phyloP scores from a whole-genome alignment of 2,797 vertebrate species.

The Gobio occitaniae region DNA sequence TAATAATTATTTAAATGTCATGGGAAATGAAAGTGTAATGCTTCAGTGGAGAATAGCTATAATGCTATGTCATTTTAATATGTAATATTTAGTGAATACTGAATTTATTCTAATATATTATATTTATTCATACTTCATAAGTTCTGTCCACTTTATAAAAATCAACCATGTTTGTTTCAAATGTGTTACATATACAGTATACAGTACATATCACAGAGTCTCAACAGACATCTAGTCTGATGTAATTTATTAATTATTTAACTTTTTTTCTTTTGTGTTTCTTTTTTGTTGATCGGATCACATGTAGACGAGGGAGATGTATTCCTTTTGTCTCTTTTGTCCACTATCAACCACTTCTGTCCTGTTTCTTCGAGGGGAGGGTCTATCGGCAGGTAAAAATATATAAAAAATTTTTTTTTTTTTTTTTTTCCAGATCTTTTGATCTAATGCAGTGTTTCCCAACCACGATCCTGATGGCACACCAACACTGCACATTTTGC shows the following conservation, averaged over 20 bases:
- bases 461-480: too few relatives aligned
- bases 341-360: too few relatives aligned
- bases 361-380: too few relatives aligned
- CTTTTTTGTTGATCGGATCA: background rate
- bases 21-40: background rate
- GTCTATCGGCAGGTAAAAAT: too few relatives aligned
- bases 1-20: background rate
- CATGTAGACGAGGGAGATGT: too few relatives aligned
- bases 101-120: background rate
- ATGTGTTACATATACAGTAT: background rate
- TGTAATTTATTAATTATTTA: background rate
- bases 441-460: too few relatives aligned
- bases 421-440: background rate
- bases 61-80: background rate
- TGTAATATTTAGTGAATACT: background rate
- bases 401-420: too few relatives aligned
- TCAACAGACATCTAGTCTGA: background rate
- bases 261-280: background rate
- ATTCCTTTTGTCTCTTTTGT: too few relatives aligned
- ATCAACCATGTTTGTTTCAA: background rate
- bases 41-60: background rate
- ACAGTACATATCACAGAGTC: background rate
- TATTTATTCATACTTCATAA: background rate
- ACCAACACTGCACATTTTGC: too few relatives aligned
- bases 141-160: background rate